Base-by-base conservation (phyloP, 1,140 invertebrate genomes). In the Procambarus virginalis region DNA sequence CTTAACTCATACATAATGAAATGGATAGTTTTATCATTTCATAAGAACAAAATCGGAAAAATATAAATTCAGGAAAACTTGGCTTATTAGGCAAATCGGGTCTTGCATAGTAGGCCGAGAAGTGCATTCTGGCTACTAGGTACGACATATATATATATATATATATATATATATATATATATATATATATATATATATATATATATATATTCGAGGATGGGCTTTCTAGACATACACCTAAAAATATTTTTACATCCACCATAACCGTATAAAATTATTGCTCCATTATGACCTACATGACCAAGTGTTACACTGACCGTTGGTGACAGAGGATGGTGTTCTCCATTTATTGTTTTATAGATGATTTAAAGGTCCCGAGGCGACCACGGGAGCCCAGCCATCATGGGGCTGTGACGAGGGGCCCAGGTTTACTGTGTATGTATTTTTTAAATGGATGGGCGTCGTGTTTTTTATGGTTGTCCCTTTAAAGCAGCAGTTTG, bases 181-280 rank as follows among this genome's bases (percentile, higher is more conserved):
- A 77, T 77, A 77, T 77, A 77, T 77, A 77, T 77, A 77, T 77
- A 77, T 77, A 77, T 8, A 77, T 77, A 77, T 8, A 77, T 77
- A 77, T 77, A 77, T 77, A 77, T 77, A 77, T 77, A 77, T 77
- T 34, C 34, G 34, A 34, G 49, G 20, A 77, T 77, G 34, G 5
- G 10, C 10, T 8, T 34, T 34, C 34, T 34, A 68, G 10, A 82
- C 9, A 68, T 12, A 82, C 3, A 46, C 58, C 82, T 17, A 6
- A 14, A 22, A 51, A 68, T 84, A 84, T 84, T 84, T 84, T 70
- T 84, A 84, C 82, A 70, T 70, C 64, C 60, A 45, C n/a, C 34
- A 84, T 84, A 84, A 84, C 48, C 6, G 45, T 70, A 84, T 84
- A 70, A 84, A 14, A 84, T 84, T 84, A 84, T 84, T 34, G 82